Conservation (phyloP, 2,113 vertebrate species). For the Siniperca chuatsi region DNA sequence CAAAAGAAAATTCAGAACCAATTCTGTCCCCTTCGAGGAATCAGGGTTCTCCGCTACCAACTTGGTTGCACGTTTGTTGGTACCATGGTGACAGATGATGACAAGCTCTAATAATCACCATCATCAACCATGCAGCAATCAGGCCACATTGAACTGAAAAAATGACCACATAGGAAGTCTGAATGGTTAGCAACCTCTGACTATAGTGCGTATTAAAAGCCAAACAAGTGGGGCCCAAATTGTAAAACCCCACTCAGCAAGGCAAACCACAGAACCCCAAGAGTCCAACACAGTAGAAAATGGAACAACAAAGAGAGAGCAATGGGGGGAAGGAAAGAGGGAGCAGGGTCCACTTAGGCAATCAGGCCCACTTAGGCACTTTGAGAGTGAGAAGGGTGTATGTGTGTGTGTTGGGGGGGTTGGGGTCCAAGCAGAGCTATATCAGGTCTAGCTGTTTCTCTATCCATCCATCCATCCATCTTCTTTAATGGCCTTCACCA, state of each 20-base stretch:
- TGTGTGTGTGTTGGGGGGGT: constrained; percentile 6
- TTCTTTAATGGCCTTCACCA: constrained; percentile 81
- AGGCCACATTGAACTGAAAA: constrained; percentile 61
- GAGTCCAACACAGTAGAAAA: constrained; percentile 73
- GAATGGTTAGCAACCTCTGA: constrained; percentile 61
- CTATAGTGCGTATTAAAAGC: constrained; percentile 73
- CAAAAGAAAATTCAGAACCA: constrained; percentile 59
- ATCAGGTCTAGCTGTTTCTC: constrained; percentile 52
- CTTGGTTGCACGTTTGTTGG: constrained; percentile 57
- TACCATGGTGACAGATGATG: constrained; percentile 73
- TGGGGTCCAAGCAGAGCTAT: constrained; percentile 63
- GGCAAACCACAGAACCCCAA: constrained; percentile 81
- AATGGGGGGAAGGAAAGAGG: constrained; percentile 69
- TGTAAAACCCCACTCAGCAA: constrained; percentile 80
- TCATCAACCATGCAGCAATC: constrained; percentile 76
- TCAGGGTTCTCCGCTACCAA: constrained; percentile 22
- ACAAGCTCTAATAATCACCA: constrained; percentile 74
- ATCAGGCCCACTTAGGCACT: constrained; percentile 83
- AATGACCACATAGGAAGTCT: constrained; percentile 41
- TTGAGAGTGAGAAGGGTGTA: constrained; percentile 65
- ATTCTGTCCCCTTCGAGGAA: constrained; percentile 38
- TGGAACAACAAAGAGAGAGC: constrained; percentile 78
- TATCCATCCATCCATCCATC: constrained; percentile 76
- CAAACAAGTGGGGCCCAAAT: constrained; percentile 75
- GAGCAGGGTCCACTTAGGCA: constrained; percentile 80